Conservation (phyloP, 2,797 vertebrate genomes). For the Myotis myotis region DNA sequence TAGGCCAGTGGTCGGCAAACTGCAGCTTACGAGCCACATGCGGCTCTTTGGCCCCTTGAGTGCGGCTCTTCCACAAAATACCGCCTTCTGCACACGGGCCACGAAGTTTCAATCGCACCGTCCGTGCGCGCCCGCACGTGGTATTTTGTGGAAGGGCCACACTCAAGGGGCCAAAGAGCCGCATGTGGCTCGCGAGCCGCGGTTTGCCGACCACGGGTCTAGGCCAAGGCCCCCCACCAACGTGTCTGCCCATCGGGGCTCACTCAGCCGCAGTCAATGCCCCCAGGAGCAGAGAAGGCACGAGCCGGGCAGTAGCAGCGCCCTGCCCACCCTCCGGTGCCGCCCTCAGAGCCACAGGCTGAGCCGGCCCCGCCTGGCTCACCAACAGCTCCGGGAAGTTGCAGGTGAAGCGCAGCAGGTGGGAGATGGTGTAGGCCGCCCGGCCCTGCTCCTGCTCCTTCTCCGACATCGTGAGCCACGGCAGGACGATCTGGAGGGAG, state of each 20-base stretch:
- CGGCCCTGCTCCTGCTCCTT: slow-evolving; percentile 22
- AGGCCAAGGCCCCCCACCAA: background rate
- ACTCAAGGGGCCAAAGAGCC: no score
- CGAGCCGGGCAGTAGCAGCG: rapidly evolving
- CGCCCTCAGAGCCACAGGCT: background rate
- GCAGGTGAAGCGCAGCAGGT: slow-evolving; percentile 61
- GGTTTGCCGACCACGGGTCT: no score
- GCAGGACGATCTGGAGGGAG: slow-evolving; percentile 58
- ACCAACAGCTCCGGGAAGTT: slow-evolving; percentile 55
- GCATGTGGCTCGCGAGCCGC: no score
- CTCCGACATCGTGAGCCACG: slow-evolving; percentile 53
- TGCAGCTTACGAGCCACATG: no score
- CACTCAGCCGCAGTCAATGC: background rate
- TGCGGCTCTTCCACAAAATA: no score
- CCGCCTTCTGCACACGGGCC: no score
- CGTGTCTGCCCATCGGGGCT: background rate
- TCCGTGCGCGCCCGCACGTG: no score
- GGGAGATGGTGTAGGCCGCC: slow-evolving; percentile 8
- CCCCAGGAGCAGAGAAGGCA: background rate
- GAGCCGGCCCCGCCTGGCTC: background rate
- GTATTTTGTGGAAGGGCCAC: no score
- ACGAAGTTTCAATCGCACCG: no score
- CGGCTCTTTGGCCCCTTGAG: no score
- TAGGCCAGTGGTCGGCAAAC: no score
- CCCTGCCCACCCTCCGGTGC: background rate